These are phyloP conservation scores for Corydoras sp. DNA, from an alignment of 2,113 vertebrate species.

Conservation along the genomic window DNA sequence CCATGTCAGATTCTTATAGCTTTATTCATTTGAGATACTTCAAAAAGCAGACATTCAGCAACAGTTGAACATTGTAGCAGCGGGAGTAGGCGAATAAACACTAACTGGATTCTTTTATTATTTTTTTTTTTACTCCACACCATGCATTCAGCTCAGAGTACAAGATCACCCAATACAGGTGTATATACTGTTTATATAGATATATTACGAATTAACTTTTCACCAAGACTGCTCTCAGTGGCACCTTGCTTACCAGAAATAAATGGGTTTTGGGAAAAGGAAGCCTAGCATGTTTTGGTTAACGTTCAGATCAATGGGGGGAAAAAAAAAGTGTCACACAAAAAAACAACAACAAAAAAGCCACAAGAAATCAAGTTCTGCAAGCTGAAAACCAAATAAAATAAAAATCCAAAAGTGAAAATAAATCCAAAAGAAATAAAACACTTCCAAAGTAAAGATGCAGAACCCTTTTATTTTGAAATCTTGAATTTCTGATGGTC, in stretches of 20 bases:
- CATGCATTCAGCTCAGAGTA: constrained; percentile 60
- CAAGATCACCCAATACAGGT: constrained; percentile 42
- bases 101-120: constrained; percentile 49
- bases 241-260: constrained; percentile 46
- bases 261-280: constrained; percentile 34
- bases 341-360: constrained; percentile 10
- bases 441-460: constrained; percentile 51
- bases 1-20: constrained; percentile 52
- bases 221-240: constrained; percentile 42
- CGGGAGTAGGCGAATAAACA: constrained; percentile 58
- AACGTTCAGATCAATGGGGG: constrained; percentile 7
- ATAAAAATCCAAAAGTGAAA: constrained; percentile 22
- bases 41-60: constrained; percentile 72
- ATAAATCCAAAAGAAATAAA: constrained; percentile 37
- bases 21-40: constrained; percentile 70
- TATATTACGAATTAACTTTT: constrained; percentile 39
- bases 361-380: constrained; percentile 29
- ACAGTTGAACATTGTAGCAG: constrained; percentile 69
- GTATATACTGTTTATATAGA: constrained; percentile 28
- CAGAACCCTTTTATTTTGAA: constrained; percentile 42
- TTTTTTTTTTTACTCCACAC: constrained; percentile 50
- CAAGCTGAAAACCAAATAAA: constrained; percentile 20
- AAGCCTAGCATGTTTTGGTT: constrained; percentile 30
- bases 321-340: not conserved
- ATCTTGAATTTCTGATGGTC: too few species aligned